Conservation (phyloP, 2,797 vertebrate species). For the Phoxinus dragarum region DNA sequence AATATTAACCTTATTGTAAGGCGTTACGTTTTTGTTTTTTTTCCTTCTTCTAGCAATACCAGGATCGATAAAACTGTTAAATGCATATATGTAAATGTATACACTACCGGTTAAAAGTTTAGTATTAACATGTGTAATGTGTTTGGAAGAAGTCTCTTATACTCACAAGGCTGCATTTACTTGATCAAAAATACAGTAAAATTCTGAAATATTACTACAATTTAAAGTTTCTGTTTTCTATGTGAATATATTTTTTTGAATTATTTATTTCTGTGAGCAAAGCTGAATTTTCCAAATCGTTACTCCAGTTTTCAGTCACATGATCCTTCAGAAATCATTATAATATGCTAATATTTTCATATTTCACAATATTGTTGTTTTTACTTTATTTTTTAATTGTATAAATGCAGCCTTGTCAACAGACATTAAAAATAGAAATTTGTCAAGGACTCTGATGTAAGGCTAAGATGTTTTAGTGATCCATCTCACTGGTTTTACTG, state of each 20-base stretch:
- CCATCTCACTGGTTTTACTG: neutral
- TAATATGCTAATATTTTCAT: neutral
- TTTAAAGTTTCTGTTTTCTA: neutral
- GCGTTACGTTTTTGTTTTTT: rapidly evolving
- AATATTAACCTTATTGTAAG: no score
- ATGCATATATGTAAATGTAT: neutral
- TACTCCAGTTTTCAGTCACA: neutral
- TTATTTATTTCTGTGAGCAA: neutral
- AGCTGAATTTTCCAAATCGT: neutral
- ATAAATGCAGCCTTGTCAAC: neutral
- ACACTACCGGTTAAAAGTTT: neutral
- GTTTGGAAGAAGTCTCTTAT: neutral
- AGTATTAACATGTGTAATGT: neutral
- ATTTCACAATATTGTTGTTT: neutral
- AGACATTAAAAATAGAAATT: neutral
- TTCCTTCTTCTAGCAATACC: no score
- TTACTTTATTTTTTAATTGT: neutral
- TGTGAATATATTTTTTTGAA: neutral
- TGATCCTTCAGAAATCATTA: neutral
- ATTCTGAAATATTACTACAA: neutral
- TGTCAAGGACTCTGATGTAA: neutral
- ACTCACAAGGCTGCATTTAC: neutral
- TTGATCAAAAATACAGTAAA: neutral
- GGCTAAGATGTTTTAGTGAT: neutral
- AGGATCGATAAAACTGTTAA: neutral